A percentile compares a stretch with the other conserved stretches of the same genome.
Evolutionary conservation across 2,888 invertebrate genomes (phyloP).

Genomic region (Ceraclea dissimilis): DNA sequence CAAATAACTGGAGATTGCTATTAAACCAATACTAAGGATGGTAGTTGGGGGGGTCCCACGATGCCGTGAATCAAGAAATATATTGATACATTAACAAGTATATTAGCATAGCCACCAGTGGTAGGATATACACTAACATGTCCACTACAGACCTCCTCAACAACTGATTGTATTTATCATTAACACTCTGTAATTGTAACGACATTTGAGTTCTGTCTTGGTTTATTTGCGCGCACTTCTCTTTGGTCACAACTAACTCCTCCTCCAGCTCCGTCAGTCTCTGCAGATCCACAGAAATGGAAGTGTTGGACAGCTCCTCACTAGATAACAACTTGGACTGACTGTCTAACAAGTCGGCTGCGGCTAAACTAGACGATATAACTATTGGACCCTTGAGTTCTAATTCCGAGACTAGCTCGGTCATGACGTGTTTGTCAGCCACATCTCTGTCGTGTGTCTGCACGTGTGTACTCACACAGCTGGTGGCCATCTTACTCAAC

Average conservation of each 20-base stretch:
- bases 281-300: constrained; percentile 31
- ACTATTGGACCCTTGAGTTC: constrained; percentile 11
- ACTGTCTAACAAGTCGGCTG: constrained; percentile 19
- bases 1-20: too few relatives aligned
- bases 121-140: constrained; percentile 50
- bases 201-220: constrained; percentile 55
- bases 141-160: constrained; percentile 54
- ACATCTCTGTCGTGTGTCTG: constrained; percentile 5
- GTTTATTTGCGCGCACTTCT: constrained; percentile 59
- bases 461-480: neutral
- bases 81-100: constrained; percentile 54
- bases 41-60: constrained; percentile 48
- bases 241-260: constrained; percentile 65
- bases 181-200: constrained; percentile 52
- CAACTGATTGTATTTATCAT: constrained; percentile 51
- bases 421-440: constrained; percentile 8
- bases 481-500: constrained; percentile 6
- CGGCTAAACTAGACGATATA: constrained; percentile 20
- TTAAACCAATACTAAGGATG: constrained; percentile 32
- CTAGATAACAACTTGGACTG: constrained; percentile 17
- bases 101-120: constrained; percentile 49
- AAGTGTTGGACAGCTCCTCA: constrained; percentile 26
- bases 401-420: constrained; percentile 27
- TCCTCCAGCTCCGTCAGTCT: constrained; percentile 60
- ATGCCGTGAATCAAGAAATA: constrained; percentile 56